Base-by-base conservation (phyloP, 2,797 vertebrate genomes). In the Micrastur ruficollis region DNA sequence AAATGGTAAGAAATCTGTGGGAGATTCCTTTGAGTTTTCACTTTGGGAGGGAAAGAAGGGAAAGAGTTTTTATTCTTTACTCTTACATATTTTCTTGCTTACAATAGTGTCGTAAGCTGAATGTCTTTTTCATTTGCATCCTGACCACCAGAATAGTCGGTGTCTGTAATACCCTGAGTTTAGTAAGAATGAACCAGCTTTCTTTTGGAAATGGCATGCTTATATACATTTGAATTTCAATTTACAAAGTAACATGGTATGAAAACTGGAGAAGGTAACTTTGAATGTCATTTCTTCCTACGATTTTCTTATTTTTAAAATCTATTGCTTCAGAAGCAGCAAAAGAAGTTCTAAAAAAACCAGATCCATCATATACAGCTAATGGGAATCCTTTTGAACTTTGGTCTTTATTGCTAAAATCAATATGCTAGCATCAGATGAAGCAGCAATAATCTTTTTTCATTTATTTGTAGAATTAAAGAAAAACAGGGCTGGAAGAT, bases 1-100 rank as follows among this genome's bases (percentile, higher is more conserved):
- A 99, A 98, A 99, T 99, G 99, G 99, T 99, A 97, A 98, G 98
- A 96, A 95, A 85, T 71, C 34, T 55, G n/a, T 82, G 67, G 46
- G 23, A 31, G 53, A 53, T 63, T 42, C 23, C 26, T 68, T 42
- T 80, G 44, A 7, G 31, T 23, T 82, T 63, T 90, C 47, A 16
- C 31, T 79, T 36, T 56, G 42, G 17, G 85, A 42, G 20, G 49
- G 26, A 79, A 81, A 74, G 42, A 68, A 67, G 63, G 56, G 26
- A 6, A 38, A 25, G 80, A 22, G 7, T 1, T 56, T 49, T 40
- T 65, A 25, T 90, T 86, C n/a, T 86, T 84, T 26, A 8, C 4
- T 84, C 4, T 62, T 78, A 2, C 0, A 0, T 38, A 8, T 72
- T 71, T 67, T 67, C 47, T 63, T 66, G 19, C n/a, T 61, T 81